These are phyloP conservation scores for Enteromius afrohamiltoni DNA, from an alignment of 2,797 vertebrate genomes.

Conservation along the genomic window DNA sequence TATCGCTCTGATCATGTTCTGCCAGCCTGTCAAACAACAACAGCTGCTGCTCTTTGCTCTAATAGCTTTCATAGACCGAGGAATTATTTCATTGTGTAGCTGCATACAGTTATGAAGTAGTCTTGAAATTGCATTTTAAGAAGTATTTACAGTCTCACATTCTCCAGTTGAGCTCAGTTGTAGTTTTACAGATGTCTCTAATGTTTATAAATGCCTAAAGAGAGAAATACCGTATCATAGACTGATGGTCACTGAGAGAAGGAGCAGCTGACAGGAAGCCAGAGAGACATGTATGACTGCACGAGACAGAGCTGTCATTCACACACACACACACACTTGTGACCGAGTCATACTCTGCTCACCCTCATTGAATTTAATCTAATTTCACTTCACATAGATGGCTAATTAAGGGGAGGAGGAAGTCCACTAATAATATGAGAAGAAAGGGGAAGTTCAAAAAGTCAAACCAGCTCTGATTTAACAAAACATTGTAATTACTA, in stretches of 20 bases:
- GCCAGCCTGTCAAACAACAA: constrained; percentile 1
- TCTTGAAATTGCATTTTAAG: neutral
- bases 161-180: neutral
- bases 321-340: constrained; percentile 1
- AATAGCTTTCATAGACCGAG: neutral
- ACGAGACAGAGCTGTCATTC: constrained; percentile 43
- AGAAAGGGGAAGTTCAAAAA: constrained; percentile 37
- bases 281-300: constrained; percentile 41
- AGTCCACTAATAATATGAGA: constrained; percentile 21
- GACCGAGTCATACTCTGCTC: constrained; percentile 27
- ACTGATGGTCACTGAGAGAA: constrained; percentile 42
- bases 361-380: constrained; percentile 47
- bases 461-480: constrained; percentile 1
- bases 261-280: constrained; percentile 52
- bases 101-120: constrained; percentile 6
- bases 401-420: constrained; percentile 46
- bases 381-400: constrained; percentile 51
- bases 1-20: constrained; percentile 16
- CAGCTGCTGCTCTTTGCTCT: constrained; percentile 13
- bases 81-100: neutral
- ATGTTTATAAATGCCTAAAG: neutral
- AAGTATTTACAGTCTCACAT: neutral
- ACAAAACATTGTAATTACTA: neutral
- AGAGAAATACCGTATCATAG: neutral
- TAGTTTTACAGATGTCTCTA: constrained; percentile 8